Conservation (phyloP, 1,140 invertebrate genomes). For the Drosophila nigromelanica region DNA sequence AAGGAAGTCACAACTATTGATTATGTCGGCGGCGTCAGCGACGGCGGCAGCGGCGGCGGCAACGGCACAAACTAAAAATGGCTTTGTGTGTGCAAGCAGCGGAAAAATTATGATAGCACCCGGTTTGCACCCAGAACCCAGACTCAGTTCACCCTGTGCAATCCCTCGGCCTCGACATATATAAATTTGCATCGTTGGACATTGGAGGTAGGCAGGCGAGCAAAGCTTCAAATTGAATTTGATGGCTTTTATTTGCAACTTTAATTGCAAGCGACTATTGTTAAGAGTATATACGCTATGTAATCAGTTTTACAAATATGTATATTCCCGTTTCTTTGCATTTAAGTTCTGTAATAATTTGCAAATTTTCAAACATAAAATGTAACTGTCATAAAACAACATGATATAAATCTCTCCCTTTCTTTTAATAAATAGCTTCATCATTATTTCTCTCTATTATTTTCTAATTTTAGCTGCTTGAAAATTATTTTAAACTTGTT, state of each 20-base stretch:
- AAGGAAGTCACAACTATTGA: constrained; percentile 76
- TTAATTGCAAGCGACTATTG: constrained; percentile 48
- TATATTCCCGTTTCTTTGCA: too few relatives aligned
- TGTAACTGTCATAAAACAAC: too few relatives aligned
- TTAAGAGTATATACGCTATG: constrained; percentile 15
- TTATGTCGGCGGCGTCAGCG: constrained; percentile 50
- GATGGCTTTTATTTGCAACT: constrained; percentile 57
- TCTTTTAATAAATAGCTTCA: neutral
- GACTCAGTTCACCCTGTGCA: neutral
- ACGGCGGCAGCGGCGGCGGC: constrained; percentile 11
- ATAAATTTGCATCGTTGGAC: constrained; percentile 49
- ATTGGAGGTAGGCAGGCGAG: constrained; percentile 3
- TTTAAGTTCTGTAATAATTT: too few relatives aligned
- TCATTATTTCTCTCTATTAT: neutral
- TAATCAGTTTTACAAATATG: neutral
- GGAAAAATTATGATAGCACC: constrained; percentile 65
- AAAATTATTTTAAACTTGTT: constrained; percentile 2
- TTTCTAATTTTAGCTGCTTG: neutral
- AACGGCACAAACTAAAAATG: constrained; percentile 49
- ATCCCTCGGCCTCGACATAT: constrained; percentile 43
- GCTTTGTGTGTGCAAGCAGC: constrained; percentile 62
- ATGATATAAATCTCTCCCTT: neutral
- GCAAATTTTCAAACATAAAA: too few relatives aligned
- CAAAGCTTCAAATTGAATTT: constrained; percentile 53
- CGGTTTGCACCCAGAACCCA: constrained; percentile 19